These are phyloP conservation scores for Dicrurus megarhynchus DNA, from an alignment of 2,113 vertebrate genomes.

Conservation along the genomic window DNA sequence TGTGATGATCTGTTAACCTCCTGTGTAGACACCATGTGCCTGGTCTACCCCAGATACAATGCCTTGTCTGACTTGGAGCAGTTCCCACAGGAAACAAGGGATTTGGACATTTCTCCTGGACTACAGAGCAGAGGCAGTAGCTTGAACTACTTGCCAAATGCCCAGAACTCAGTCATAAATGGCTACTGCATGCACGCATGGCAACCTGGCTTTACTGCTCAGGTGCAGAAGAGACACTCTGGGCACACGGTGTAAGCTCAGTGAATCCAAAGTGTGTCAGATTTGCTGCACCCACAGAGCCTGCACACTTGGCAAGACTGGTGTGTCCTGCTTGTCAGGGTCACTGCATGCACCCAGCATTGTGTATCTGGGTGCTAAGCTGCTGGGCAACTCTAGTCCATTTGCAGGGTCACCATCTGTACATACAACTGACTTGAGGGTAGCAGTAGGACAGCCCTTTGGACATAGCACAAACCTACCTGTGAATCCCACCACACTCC, in stretches of 20 bases:
- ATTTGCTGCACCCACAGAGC: background rate
- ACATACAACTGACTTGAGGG: background rate
- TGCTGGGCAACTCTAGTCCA: background rate
- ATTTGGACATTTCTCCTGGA: background rate
- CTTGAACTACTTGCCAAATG: background rate
- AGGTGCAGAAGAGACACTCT: background rate
- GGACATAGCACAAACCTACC: background rate
- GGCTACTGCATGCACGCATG: fast-evolving
- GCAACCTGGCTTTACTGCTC: background rate
- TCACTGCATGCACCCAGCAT: fast-evolving
- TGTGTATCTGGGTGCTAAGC: background rate
- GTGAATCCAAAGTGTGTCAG: background rate
- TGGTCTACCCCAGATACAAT: background rate
- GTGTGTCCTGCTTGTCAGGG: fast-evolving
- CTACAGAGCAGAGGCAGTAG: background rate
- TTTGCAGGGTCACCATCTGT: background rate
- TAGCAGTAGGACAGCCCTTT: background rate
- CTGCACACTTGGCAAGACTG: background rate
- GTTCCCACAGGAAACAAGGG: background rate
- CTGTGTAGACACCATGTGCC: background rate
- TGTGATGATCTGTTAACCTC: background rate
- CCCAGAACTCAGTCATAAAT: background rate
- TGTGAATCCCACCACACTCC: background rate
- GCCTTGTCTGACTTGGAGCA: background rate
- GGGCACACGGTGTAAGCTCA: background rate